Evolutionary conservation across 2,888 invertebrate genomes (phyloP), one percentile per base, ranked within the genome.

Genomic region (Scrobipalpa atriplicella): DNA sequence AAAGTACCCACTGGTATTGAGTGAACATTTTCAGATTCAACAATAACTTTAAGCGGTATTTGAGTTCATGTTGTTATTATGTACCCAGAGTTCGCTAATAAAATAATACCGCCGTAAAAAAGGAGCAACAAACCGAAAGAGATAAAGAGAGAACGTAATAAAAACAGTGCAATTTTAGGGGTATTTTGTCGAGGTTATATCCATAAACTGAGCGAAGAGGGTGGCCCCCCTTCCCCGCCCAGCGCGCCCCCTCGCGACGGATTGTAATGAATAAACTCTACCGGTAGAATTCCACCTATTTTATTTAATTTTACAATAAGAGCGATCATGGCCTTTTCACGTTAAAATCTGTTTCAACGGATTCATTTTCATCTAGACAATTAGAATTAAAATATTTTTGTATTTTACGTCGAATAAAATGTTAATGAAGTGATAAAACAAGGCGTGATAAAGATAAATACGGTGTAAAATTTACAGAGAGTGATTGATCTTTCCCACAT

Each of bases 151-250:
- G 86, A 89, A 87, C 85, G 89, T 90, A 91, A 92, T 92, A 92
- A 92, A 92, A 92, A 91, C 92, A 92, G 86, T 92, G 90, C 92
- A 92, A 92, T 92, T 92, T 92, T 91, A 92, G 90, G 92, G 90
- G 90, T 90, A 92, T 92, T 92, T 91, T 92, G 92, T 92, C 90
- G 92, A 90, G 92, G 92, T 92, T 92, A 92, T 92, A 91, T 89
- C 90, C 87, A 92, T 92, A 92, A 92, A 91, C 84, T 84, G 87
- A 88, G 87, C 83, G 84, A 84, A 74, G 78, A 81, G 82, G 83
- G 82, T 75, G 79, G 78, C 51, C 65, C 66, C 54, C 70, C 66
- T 19, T 62, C 52, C 71, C 69, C 73, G 72, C 72, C 72, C 78
- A 80, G 71, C 76, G 29, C 75, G 72, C 73, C 73, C 73, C 77